Evolutionary conservation across 2,113 vertebrate genomes (phyloP).

Genomic region (Saguinus imperator): DNA sequence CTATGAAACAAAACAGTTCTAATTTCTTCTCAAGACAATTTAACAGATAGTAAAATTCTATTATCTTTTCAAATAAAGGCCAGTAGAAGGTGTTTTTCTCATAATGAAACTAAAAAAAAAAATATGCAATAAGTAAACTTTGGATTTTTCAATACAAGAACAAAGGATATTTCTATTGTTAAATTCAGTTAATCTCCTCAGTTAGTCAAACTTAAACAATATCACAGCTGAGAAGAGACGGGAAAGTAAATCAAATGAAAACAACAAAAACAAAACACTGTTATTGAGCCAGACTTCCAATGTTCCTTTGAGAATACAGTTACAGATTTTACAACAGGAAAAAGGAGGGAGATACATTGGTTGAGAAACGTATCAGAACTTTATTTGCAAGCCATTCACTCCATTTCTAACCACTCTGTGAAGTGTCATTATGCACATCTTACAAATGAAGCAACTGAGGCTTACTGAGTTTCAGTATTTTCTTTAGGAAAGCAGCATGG

Average conservation of each 20-base stretch:
- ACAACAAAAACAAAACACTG: background rate
- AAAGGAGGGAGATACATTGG: background rate
- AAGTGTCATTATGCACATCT: background rate
- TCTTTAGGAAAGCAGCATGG: background rate
- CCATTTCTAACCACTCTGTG: background rate
- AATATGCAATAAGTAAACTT: background rate
- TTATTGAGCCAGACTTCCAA: background rate
- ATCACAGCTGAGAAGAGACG: background rate
- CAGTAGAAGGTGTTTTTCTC: background rate
- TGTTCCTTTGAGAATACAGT: background rate
- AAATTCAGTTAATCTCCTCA: background rate
- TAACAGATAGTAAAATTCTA: background rate
- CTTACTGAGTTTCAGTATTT: background rate
- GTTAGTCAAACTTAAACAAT: conserved; percentile 1
- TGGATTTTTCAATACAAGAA: background rate
- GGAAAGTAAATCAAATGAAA: background rate
- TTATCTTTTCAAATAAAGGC: background rate
- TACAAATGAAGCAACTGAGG: background rate
- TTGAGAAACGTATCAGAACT: background rate
- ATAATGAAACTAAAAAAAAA: background rate
- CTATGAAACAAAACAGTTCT: background rate
- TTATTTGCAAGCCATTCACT: background rate
- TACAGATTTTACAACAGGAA: background rate
- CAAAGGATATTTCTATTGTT: background rate
- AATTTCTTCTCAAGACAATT: background rate